These are phyloP conservation scores for Drosophila fungiperda DNA, from an alignment of 2,888 invertebrate genomes.

Conservation along the genomic window DNA sequence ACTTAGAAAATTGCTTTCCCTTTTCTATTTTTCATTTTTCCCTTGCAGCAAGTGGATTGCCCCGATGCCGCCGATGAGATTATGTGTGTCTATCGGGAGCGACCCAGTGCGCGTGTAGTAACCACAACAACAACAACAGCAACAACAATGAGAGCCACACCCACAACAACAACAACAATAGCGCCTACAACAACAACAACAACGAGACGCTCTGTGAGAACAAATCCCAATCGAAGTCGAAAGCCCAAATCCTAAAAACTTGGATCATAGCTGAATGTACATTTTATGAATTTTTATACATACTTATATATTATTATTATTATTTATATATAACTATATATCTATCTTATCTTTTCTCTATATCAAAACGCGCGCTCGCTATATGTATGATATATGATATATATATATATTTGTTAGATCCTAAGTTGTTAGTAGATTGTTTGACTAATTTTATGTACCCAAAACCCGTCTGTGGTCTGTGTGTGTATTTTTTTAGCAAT, in stretches of 20 bases:
- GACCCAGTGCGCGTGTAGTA: slow-evolving; percentile 59
- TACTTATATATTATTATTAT: slow-evolving; percentile 27
- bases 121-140: slow-evolving; percentile 29
- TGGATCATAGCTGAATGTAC: slow-evolving; percentile 22
- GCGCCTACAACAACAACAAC: slow-evolving; percentile 37
- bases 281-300: slow-evolving; percentile 30
- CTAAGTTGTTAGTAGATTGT: slow-evolving; percentile 71
- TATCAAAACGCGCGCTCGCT: slow-evolving; percentile 52
- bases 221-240: slow-evolving; percentile 78
- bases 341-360: slow-evolving; percentile 32
- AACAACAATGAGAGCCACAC: slow-evolving; percentile 16
- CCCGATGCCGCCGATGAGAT: slow-evolving; percentile 88
- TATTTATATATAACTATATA: slow-evolving; percentile 39
- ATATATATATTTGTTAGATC: slow-evolving; percentile 52
- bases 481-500: slow-evolving; percentile 45
- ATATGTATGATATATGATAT: slow-evolving; percentile 62
- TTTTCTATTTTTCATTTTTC: background rate
- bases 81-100: slow-evolving; percentile 87
- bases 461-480: slow-evolving; percentile 21
- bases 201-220: slow-evolving; percentile 70
- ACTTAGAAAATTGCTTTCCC: background rate
- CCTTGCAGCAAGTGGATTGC: slow-evolving; percentile 86
- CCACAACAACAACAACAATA: slow-evolving; percentile 24
- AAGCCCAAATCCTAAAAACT: slow-evolving; percentile 71
- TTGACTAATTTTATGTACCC: slow-evolving; percentile 75